Evolutionary conservation across 2,888 invertebrate genomes (phyloP).

Genomic region (Frankliniella fusca): DNA sequence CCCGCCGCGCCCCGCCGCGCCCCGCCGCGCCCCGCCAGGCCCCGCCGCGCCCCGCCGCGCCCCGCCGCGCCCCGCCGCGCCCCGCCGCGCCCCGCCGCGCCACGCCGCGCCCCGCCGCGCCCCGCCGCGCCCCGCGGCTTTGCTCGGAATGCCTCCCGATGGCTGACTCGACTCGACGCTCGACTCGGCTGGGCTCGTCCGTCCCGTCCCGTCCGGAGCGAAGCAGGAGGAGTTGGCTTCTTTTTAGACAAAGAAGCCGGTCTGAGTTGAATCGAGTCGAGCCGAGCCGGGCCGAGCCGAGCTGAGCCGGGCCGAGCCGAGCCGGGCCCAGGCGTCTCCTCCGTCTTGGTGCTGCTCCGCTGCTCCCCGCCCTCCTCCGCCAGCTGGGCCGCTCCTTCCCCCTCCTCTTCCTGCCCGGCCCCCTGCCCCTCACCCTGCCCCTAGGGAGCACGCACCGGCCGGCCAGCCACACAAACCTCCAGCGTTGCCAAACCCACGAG

Average conservation of each 20-base stretch:
- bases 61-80: too few relatives aligned
- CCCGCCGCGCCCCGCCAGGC: too few relatives aligned
- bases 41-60: conserved; percentile 7
- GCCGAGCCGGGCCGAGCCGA: background rate
- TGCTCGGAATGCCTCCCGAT: background rate
- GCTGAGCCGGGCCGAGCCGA: background rate
- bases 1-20: background rate
- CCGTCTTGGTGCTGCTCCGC: background rate
- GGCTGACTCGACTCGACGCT: background rate
- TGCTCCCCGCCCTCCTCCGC: background rate
- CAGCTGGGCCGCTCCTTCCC: background rate
- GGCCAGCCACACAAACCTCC: conserved; percentile 9
- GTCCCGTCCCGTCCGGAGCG: background rate
- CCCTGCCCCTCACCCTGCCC: background rate
- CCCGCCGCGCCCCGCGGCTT: conserved; percentile 12
- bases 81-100: too few relatives aligned
- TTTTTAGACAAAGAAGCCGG: conserved; percentile 26
- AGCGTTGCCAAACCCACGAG: conserved; percentile 17
- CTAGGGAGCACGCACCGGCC: background rate
- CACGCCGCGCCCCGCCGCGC: too few relatives aligned
- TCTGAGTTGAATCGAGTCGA: background rate
- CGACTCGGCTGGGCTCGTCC: background rate
- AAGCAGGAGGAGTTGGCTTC: background rate
- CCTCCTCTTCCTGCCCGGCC: background rate
- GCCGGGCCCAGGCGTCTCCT: too few relatives aligned